These are phyloP conservation scores for Pan paniscus DNA, from an alignment of 2,113 vertebrate genomes.

Conservation along the genomic window DNA sequence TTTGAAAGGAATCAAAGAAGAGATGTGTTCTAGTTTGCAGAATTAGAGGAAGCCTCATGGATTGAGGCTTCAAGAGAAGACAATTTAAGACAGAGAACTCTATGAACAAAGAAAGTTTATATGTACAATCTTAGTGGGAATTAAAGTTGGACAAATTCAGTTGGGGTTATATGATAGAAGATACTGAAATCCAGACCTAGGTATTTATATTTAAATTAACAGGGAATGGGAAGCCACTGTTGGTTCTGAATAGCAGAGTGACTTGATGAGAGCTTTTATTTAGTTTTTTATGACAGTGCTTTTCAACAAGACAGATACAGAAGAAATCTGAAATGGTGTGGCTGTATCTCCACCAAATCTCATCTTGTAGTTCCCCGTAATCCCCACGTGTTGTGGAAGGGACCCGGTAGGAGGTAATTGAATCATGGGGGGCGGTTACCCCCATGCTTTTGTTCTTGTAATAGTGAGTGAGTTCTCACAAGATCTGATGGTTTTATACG, in stretches of 20 bases:
- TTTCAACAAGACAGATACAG: background rate
- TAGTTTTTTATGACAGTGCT: background rate
- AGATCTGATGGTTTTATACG: no score
- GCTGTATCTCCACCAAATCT: no score
- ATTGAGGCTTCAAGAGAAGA: background rate
- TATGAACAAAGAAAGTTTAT: background rate
- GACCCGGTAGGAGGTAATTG: no score
- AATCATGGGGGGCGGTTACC: no score
- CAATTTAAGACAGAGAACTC: background rate
- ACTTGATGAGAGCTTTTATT: background rate
- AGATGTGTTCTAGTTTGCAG: background rate
- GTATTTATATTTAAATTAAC: conserved; percentile 12
- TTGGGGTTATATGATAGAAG: background rate
- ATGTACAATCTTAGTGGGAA: background rate
- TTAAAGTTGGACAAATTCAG: background rate
- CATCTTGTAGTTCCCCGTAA: no score
- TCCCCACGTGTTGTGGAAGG: no score
- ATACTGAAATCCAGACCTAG: background rate
- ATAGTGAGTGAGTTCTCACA: no score
- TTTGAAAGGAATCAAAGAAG: background rate
- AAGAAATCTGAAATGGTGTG: background rate
- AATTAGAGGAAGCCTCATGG: background rate
- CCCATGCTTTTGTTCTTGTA: no score
- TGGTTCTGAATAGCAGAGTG: background rate
- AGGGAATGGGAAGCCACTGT: background rate